Evolutionary conservation across 2,888 invertebrate genomes (phyloP), one percentile per base, ranked within the genome.

Genomic region (Luperina testacea): DNA sequence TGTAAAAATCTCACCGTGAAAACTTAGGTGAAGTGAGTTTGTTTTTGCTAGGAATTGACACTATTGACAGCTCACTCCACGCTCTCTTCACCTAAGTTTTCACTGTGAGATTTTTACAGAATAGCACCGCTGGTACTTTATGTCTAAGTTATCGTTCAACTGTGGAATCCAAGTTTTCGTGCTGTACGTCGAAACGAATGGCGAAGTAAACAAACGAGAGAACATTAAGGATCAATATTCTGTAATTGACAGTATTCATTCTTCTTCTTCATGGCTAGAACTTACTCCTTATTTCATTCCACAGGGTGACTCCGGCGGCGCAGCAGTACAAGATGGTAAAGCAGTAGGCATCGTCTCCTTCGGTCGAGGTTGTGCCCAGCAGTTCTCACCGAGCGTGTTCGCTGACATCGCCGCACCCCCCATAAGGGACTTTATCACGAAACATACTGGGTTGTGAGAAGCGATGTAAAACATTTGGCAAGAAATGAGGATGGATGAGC

Each of bases 331-430:
- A 72, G 92, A 95, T 32, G 94, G 91, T 0, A 76, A 91, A 79
- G 95, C 93, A 0, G 88, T 95, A 0, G 96, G 96, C 1, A 94
- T 96, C 13, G 94, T 95, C 2, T 96, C 96, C 0, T 95, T 93
- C 48, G 95, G 95, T 0, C 91, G 95, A 9, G 95, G 95, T 3
- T 96, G 96, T 68, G 96, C 91, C 0, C 92, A 93, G 81, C 88
- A 90, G 0, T 86, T 95, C 0, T 92, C 94, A 0, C 96, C 96
- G 0, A 94, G 94, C 73, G 95, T 95, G 0, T 95, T 95, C 74
- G 93, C 95, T 0, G 90, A 94, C 77, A 91, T 95, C n/a, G 93
- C 94, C 0, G 87, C 95, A 0, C 93, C 94, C 0, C 69, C 90
- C 0, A 92, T 95, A 27, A 89, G 94, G 68, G 91, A 91, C n/a